Evolutionary conservation across 2,888 invertebrate genomes (phyloP), one percentile per base, ranked within the genome.

Genomic region (Melanostoma mellinum): DNA sequence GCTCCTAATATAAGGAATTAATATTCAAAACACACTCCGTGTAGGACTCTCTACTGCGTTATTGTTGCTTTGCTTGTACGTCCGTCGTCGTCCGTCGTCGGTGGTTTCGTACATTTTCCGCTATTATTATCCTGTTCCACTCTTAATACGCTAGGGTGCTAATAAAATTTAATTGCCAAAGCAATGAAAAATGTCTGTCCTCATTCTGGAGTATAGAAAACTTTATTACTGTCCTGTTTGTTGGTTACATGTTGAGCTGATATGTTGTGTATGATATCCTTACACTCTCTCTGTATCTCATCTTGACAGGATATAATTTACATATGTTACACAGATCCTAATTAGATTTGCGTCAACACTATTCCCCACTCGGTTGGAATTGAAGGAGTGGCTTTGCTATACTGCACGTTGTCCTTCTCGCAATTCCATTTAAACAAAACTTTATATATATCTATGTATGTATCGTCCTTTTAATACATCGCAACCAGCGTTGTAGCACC

Each of bases 261-360:
- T 60, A 60, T 60, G 60, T 60, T 46, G 8, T 60, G 44, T 44
- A 8, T 30, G 35, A 67, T 67, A 68, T 72, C 10, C 30, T 35
- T n/a, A 56, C 60, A 40, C 42, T 42, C 6, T 40, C 60, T 53
- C n/a, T 78, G 61, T 69, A 75, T 80, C 75, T 76, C 85, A 85
- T 85, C 85, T 80, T 85, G 85, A 85, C 85, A 80, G 80, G 86
- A 86, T 85, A 86, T 86, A 86, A 85, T 86, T 86, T 86, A 84
- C 86, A 86, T 86, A 85, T 86, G 86, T 85, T 86, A 85, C 85
- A 78, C 58, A 72, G 85, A 85, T 84, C 79, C 85, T 86, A 86
- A 86, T 86, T 86, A 86, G 85, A 85, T 86, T 85, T 85, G 80
- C 84, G 84, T 84, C 84, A 84, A 79, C 80, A 72, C 81, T 79